A percentile compares a stretch with the other conserved stretches of the same genome.
Evolutionary conservation across 2,113 vertebrate species (phyloP).

Genomic region (Eonycteris spelaea): DNA sequence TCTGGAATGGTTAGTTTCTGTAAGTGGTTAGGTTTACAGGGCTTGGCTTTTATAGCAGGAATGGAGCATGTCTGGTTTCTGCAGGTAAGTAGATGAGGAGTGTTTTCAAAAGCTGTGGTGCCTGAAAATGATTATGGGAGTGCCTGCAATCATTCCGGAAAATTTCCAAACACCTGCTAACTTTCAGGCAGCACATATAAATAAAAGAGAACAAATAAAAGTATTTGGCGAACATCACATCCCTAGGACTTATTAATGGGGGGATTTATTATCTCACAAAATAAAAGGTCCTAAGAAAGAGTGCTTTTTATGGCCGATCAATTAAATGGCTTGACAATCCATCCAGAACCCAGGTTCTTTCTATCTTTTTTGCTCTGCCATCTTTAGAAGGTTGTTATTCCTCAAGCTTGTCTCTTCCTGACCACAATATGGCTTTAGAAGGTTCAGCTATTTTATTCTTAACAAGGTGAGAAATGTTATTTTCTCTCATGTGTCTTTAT

Average conservation of each 20-base stretch:
- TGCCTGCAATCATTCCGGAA: constrained; percentile 29
- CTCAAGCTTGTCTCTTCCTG: background rate
- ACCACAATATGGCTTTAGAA: background rate
- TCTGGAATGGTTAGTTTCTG: background rate
- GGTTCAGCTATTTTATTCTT: background rate
- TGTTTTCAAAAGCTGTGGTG: background rate
- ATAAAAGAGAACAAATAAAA: constrained; percentile 19
- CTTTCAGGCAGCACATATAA: constrained; percentile 22
- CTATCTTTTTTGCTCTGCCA: background rate
- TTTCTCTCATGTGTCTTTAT: background rate
- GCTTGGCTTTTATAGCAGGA: background rate
- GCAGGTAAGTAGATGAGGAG: background rate
- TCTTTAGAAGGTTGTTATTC: background rate
- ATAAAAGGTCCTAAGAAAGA: background rate
- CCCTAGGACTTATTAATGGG: constrained; percentile 4
- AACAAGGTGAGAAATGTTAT: background rate
- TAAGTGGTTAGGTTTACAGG: background rate
- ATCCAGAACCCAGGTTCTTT: background rate
- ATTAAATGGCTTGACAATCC: background rate
- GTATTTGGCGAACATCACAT: background rate
- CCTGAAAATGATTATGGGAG: constrained; percentile 12
- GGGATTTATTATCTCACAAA: constrained; percentile 33
- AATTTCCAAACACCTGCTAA: constrained; percentile 6
- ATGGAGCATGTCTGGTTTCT: background rate
- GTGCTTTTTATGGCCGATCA: constrained; percentile 4